Base-by-base conservation (phyloP, 2,797 vertebrate genomes). In the Dallia pectoralis region DNA sequence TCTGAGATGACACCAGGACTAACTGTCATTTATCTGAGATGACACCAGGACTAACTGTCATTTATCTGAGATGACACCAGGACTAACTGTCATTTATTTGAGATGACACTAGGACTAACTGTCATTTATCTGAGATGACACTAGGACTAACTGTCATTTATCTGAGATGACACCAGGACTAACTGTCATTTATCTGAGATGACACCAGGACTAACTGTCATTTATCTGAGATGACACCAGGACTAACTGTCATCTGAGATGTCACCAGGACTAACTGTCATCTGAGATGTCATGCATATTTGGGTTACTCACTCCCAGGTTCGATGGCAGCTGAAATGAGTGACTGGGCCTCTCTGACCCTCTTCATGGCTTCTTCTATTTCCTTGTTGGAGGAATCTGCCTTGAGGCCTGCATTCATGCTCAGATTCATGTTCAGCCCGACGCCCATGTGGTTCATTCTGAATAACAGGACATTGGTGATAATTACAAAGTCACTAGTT, bases 351-450 rank as follows among this genome's bases (percentile, higher is more conserved):
- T 99, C 97, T 84, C 97, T 85, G 63, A 98, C 97, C 87, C 97
- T 93, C 85, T 98, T 99, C 97, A 99, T 99, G 25, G 97, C 97
- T 85, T 98, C 97, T 88, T 99, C 97, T n/a, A 99, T 98, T 87
- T 99, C 97, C 89, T 98, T 98, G 86, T 95, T 97, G 71, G 96
- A 96, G 27, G 96, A 92, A 59, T 98, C 97, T 3, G 95, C 95
- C 81, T 99, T 98, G 84, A 98, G 85, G 81, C 93, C 94, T 0
- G 95, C 93, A 49, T 68, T 68, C 67, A 68, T 67, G 61, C 9
- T 56, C 1, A 56, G n/a, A 66, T 94, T 97, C 81, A 97, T 94
- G 79, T 89, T 92, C 11, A 99, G 93, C 59, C 96, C 94, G 67
- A 95, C 96, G 77, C 96, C 95, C 87, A 98, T 92, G 12, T 96